Conservation (phyloP, 1,140 invertebrate species). For the Drosophila trapezifrons region DNA sequence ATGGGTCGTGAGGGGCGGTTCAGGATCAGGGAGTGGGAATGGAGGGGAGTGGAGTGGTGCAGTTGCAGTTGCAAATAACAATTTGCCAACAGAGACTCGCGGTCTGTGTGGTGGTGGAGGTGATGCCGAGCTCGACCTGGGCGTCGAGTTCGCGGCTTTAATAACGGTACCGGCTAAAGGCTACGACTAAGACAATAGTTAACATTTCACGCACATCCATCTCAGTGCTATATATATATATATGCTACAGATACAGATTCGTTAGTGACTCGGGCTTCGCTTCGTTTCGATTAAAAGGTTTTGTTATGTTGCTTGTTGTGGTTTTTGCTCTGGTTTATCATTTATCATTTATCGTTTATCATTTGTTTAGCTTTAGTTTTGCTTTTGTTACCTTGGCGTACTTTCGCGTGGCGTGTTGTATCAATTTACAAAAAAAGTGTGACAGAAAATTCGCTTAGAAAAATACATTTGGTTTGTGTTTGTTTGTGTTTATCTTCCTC, state of each 20-base stretch:
- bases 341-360: conserved; percentile 6
- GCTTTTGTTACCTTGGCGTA: conserved; percentile 3
- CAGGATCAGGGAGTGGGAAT: neutral
- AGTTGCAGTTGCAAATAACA: conserved; percentile 45
- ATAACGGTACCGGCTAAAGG: conserved; percentile 30
- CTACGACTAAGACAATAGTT: conserved; percentile 59
- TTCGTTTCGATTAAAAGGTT: conserved; percentile 10
- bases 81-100: conserved; percentile 17
- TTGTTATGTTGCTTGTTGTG: neutral
- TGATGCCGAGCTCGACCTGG: neutral
- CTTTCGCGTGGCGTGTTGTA: conserved; percentile 14
- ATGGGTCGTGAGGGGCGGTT: neutral
- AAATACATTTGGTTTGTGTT: conserved; percentile 57
- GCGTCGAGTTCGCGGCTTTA: conserved; percentile 20
- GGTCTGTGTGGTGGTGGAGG: neutral
- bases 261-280: conserved; percentile 6
- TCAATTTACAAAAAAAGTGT: conserved; percentile 42
- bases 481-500: conserved; percentile 10
- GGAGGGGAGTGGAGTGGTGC: neutral
- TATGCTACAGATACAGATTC: conserved; percentile 5
- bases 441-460: conserved; percentile 56
- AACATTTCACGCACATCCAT: conserved; percentile 42
- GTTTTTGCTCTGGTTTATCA: conserved; percentile 3
- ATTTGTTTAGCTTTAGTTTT: conserved; percentile 11
- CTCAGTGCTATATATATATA: neutral